Conservation (phyloP, 2,888 invertebrate genomes). For the Tipula vernalis region DNA sequence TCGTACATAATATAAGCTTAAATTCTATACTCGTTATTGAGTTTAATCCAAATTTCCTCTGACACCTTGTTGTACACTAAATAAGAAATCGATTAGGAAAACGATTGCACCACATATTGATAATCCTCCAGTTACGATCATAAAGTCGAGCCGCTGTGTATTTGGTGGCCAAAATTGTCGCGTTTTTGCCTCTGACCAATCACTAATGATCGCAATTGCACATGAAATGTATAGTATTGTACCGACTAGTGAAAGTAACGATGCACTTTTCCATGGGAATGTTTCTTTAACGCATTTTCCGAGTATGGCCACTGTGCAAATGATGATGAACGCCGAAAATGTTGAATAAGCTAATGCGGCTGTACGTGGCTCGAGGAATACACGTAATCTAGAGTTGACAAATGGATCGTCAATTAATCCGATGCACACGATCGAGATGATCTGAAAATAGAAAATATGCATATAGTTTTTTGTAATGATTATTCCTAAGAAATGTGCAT, state of each 20-base stretch:
- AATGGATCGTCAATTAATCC: constrained; percentile 35
- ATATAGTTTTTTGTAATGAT: not conserved
- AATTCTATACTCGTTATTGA: not conserved
- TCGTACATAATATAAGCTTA: not conserved
- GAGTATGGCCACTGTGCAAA: constrained; percentile 31
- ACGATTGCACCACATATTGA: constrained; percentile 22
- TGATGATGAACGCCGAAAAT: constrained; percentile 31
- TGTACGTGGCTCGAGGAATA: constrained; percentile 30
- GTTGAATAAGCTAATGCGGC: constrained; percentile 33
- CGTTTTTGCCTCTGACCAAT: constrained; percentile 33
- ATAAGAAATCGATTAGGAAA: constrained; percentile 29
- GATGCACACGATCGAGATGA: constrained; percentile 26
- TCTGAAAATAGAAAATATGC: not conserved
- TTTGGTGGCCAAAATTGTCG: constrained; percentile 36
- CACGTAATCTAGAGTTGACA: constrained; percentile 22
- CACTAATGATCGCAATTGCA: constrained; percentile 28
- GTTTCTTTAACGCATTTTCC: constrained; percentile 31
- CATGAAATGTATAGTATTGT: constrained; percentile 28
- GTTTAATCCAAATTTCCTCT: constrained; percentile 31
- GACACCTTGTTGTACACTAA: constrained; percentile 30
- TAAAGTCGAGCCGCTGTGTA: constrained; percentile 25
- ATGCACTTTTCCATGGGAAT: constrained; percentile 33
- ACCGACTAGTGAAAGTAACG: constrained; percentile 29
- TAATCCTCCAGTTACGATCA: not conserved
- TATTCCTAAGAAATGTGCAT: not conserved